A percentile compares a stretch with the other conserved stretches of the same genome.
Evolutionary conservation across 2,888 invertebrate species (phyloP).

Genomic region (Parnassius smintheus): DNA sequence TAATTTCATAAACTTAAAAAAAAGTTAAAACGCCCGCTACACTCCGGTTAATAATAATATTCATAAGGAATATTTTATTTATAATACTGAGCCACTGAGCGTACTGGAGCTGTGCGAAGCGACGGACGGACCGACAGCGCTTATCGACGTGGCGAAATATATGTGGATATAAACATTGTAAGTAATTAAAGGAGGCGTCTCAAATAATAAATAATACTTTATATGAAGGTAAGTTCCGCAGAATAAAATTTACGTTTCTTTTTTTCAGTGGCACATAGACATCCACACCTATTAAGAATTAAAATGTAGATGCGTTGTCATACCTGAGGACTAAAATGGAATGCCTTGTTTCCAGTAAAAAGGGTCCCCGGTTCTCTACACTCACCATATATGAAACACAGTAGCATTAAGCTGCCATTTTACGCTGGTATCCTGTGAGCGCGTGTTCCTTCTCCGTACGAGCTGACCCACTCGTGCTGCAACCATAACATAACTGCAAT

Average conservation of each 20-base stretch:
- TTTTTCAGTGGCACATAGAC: too few relatives aligned
- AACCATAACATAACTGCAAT: too few relatives aligned
- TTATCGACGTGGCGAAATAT: conserved; percentile 27
- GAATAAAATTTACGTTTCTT: neutral
- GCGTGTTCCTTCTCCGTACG: too few relatives aligned
- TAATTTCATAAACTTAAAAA: conserved; percentile 58
- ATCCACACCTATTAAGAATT: too few relatives aligned
- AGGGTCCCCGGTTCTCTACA: too few relatives aligned
- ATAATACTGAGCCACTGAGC: conserved; percentile 50
- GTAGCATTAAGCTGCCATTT: too few relatives aligned
- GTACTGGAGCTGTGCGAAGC: conserved; percentile 55
- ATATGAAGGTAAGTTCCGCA: conserved; percentile 35
- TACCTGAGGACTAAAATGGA: too few relatives aligned
- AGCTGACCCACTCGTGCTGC: too few relatives aligned
- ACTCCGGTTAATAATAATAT: conserved; percentile 46
- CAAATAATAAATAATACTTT: conserved; percentile 33
- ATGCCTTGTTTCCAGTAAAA: too few relatives aligned
- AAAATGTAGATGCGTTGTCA: too few relatives aligned
- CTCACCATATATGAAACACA: too few relatives aligned
- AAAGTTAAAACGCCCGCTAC: conserved; percentile 45
- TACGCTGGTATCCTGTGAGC: too few relatives aligned
- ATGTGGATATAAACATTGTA: conserved; percentile 29
- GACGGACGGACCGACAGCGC: conserved; percentile 29
- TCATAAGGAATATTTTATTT: conserved; percentile 64
- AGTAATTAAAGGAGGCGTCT: conserved; percentile 39